Percentiles rank a stretch among this genome's conserved stretches.
phyloP scores from a whole-genome alignment of 1,140 invertebrate genomes.

The Phymastichus coffea region DNA sequence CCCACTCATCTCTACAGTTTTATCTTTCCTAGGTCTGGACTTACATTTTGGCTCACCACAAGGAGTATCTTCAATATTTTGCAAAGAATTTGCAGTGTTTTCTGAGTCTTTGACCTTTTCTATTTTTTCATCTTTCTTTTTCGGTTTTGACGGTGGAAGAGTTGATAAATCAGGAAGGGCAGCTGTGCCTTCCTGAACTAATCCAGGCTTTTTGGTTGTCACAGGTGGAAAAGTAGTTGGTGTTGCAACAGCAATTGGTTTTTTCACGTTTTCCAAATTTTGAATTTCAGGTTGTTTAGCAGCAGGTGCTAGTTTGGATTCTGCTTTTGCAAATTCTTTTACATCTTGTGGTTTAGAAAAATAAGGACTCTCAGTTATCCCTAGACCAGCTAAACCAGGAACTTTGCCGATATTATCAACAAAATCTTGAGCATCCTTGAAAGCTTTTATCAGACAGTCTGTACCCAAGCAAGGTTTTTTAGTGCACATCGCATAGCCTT shows the following conservation, averaged over 20 bases:
- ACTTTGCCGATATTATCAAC: constrained; percentile 44
- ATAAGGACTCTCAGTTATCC: constrained; percentile 46
- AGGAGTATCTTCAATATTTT: constrained; percentile 28
- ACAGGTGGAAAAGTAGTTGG: too few species aligned
- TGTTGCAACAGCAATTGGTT: background rate
- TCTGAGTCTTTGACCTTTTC: constrained; percentile 31
- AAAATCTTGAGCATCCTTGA: constrained; percentile 44
- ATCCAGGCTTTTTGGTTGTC: constrained; percentile 8
- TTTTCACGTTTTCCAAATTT: background rate
- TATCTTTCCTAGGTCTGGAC: constrained; percentile 33
- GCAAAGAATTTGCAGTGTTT: background rate
- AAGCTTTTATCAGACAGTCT: constrained; percentile 40
- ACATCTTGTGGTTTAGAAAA: constrained; percentile 28
- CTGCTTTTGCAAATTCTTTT: constrained; percentile 5
- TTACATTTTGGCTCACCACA: constrained; percentile 43
- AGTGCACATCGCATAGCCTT: constrained; percentile 15
- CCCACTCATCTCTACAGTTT: background rate
- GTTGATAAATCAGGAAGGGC: constrained; percentile 23
- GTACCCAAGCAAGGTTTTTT: constrained; percentile 36
- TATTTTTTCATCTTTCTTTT: constrained; percentile 36
- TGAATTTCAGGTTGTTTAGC: background rate
- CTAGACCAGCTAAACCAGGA: constrained; percentile 41
- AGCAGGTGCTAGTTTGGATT: background rate
- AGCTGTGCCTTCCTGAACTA: constrained; percentile 37
- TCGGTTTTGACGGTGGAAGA: constrained; percentile 6